These are phyloP conservation scores for Fulmarus glacialis DNA, from an alignment of 2,113 vertebrate genomes.

Conservation along the genomic window DNA sequence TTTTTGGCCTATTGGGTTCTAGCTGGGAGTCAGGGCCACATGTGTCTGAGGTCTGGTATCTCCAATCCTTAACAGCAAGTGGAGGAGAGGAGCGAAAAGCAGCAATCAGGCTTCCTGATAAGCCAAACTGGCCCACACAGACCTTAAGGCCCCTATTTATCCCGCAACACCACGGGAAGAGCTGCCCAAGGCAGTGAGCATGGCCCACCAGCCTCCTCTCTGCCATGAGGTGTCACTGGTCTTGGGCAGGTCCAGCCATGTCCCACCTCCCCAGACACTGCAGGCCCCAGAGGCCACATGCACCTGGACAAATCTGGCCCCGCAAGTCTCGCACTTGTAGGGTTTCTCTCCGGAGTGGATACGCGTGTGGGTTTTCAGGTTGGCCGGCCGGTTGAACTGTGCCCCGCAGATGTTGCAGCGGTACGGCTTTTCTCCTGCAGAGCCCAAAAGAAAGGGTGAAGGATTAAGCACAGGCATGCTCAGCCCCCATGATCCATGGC, in stretches of 20 bases:
- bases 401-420: conserved; percentile 95
- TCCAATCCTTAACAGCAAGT: neutral
- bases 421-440: conserved; percentile 92
- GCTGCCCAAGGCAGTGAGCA: neutral
- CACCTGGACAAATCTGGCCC: conserved; percentile 84
- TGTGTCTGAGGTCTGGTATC: rapidly evolving
- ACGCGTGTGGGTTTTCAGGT: conserved; percentile 96
- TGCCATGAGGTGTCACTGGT: neutral
- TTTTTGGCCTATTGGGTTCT: neutral
- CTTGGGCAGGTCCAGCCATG: rapidly evolving
- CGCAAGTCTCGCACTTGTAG: conserved; percentile 95
- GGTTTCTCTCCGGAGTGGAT: conserved; percentile 99
- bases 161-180: rapidly evolving
- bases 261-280: neutral
- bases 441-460: neutral
- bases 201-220: neutral
- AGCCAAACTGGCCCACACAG: rapidly evolving
- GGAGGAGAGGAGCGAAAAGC: neutral
- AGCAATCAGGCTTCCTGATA: neutral
- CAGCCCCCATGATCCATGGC: neutral
- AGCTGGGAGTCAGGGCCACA: neutral
- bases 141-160: neutral
- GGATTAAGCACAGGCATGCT: neutral
- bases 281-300: neutral
- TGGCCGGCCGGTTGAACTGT: conserved; percentile 97